Evolutionary conservation across 2,797 vertebrate species (phyloP).

Genomic region (Myiothlypis coronata): DNA sequence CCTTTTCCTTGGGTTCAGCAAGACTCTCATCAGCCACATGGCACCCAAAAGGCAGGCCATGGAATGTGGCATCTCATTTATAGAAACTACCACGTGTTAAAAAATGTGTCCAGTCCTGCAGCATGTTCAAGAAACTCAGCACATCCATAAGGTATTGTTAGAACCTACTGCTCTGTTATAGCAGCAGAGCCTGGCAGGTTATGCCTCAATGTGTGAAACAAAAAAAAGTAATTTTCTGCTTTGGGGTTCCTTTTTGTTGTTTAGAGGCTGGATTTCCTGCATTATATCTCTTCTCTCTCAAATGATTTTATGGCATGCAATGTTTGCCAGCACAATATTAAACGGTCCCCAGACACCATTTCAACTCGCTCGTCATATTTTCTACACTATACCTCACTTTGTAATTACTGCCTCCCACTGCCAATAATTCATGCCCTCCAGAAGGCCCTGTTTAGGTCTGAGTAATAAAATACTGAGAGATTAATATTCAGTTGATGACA

Average conservation of each 20-base stretch:
- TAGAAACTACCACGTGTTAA: rapidly evolving
- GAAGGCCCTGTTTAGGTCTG: slow-evolving; percentile 18
- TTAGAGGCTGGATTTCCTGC: neutral
- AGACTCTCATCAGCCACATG: neutral
- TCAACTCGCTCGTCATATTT: slow-evolving; percentile 5
- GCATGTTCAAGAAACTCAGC: neutral
- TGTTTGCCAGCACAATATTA: slow-evolving; percentile 19
- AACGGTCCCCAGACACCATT: neutral
- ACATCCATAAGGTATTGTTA: neutral
- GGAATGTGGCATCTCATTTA: neutral
- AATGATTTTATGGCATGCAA: neutral
- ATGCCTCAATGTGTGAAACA: neutral
- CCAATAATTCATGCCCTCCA: slow-evolving; percentile 35
- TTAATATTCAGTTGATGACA: slow-evolving; percentile 23
- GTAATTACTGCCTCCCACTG: slow-evolving; percentile 17
- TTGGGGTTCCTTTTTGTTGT: neutral
- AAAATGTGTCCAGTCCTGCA: neutral
- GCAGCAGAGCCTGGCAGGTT: neutral
- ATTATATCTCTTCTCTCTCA: neutral
- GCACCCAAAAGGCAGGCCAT: neutral
- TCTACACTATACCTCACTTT: slow-evolving; percentile 4
- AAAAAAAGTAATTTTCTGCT: neutral
- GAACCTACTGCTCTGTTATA: neutral
- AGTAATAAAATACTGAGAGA: neutral
- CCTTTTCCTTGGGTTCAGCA: neutral